These are phyloP conservation scores for Psophia crepitans DNA, from an alignment of 2,113 vertebrate species.

Conservation along the genomic window DNA sequence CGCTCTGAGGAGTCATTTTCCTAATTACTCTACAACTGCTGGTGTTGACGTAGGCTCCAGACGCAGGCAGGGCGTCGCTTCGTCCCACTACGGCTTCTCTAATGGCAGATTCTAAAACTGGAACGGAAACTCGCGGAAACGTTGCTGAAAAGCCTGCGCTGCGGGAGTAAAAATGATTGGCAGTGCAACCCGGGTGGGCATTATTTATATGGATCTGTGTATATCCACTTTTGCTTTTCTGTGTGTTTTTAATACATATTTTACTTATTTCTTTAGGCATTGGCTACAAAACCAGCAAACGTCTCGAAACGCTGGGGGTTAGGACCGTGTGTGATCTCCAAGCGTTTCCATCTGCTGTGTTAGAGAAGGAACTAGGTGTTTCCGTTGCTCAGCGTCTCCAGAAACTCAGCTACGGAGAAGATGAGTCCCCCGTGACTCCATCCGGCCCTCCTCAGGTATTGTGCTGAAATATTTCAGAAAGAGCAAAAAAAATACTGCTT, in stretches of 20 bases:
- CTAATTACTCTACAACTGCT: background rate
- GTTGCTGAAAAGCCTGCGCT: background rate
- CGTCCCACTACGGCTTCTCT: background rate
- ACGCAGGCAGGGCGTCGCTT: background rate
- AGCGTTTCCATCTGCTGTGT: constrained; percentile 57
- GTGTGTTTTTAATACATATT: background rate
- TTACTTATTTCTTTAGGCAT: constrained; percentile 78
- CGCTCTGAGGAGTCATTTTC: background rate
- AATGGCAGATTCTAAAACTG: background rate
- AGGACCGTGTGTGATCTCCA: constrained; percentile 78
- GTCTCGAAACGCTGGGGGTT: constrained; percentile 79
- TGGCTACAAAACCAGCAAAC: constrained; percentile 81
- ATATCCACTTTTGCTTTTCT: background rate
- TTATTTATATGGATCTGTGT: background rate
- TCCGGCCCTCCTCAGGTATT: constrained; percentile 86
- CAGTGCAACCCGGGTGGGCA: background rate
- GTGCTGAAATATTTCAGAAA: background rate
- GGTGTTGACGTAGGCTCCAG: background rate
- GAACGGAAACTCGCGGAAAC: background rate
- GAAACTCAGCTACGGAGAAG: constrained; percentile 81
- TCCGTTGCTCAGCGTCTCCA: constrained; percentile 77
- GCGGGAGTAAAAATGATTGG: background rate
- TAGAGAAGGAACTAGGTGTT: constrained; percentile 81
- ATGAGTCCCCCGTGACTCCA: constrained; percentile 80
- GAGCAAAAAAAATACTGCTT: background rate